Evolutionary conservation across 2,113 vertebrate species (phyloP).

Genomic region (Malurus cyaneus): DNA sequence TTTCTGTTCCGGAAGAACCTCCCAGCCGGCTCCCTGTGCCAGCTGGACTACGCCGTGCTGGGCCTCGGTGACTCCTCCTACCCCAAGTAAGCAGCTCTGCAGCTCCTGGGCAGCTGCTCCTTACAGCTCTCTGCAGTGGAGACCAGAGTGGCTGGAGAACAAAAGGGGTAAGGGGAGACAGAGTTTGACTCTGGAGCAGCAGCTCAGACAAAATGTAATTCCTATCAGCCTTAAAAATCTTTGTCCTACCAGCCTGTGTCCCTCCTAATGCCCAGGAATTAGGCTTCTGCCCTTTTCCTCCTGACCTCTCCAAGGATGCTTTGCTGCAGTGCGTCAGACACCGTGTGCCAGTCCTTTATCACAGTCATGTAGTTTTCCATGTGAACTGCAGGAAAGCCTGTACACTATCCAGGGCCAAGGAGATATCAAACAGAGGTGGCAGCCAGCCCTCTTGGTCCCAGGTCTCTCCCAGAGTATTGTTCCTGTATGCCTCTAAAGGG

Average conservation of each 20-base stretch:
- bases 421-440: not conserved
- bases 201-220: not conserved
- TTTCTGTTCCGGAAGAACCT: constrained; percentile 92
- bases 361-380: not conserved
- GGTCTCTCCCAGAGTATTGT: not conserved
- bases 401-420: not conserved
- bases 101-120: not conserved
- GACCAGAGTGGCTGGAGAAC: not conserved
- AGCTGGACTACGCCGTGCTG: constrained; percentile 86
- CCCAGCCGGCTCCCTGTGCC: constrained; percentile 79
- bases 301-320: not conserved
- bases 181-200: not conserved
- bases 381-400: not conserved
- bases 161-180: not conserved
- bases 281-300: not conserved
- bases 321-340: not conserved
- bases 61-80: constrained; percentile 96
- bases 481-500: not conserved
- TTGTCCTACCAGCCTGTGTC: not conserved
- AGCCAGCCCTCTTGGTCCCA: not conserved
- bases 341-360: not conserved
- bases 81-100: constrained; percentile 80
- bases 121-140: not conserved
- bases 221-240: not conserved
- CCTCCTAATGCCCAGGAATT: not conserved